Evolutionary conservation across 2,888 invertebrate species (phyloP).

Genomic region (Lepidocyrtoides sp.): DNA sequence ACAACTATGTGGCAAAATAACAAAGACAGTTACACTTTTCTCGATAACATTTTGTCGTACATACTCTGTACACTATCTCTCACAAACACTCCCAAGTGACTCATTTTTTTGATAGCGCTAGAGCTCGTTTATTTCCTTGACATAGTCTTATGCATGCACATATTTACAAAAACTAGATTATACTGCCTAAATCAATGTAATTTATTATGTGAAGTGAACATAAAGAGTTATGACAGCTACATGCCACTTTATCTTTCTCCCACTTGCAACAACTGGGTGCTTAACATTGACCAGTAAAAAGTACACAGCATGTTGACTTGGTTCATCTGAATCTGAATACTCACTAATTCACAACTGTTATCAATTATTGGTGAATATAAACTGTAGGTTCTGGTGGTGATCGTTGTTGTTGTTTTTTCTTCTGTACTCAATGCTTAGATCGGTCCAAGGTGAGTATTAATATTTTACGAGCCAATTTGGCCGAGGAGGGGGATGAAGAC

Average conservation of each 20-base stretch:
- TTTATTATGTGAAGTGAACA: too few species aligned
- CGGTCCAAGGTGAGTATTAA: conserved; percentile 85
- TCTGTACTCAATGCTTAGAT: conserved; percentile 83
- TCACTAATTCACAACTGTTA: background rate
- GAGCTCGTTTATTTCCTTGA: background rate
- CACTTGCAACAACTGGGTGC: too few species aligned
- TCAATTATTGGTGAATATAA: conserved; percentile 13
- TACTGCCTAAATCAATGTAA: background rate
- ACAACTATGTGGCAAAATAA: too few species aligned
- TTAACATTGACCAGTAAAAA: too few species aligned
- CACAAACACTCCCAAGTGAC: background rate
- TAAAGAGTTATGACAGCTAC: background rate
- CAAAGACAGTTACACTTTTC: too few species aligned
- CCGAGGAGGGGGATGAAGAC: conserved; percentile 96
- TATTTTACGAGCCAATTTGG: conserved; percentile 87
- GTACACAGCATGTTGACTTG: too few species aligned
- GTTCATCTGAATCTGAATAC: too few species aligned
- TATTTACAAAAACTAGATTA: background rate
- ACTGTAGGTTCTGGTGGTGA: conserved; percentile 73
- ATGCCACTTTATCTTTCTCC: too few species aligned
- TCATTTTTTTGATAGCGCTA: conserved; percentile 3
- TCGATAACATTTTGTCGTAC: background rate
- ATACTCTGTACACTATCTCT: too few species aligned
- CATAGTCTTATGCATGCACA: too few species aligned
- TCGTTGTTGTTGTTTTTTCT: conserved; percentile 81